Evolutionary conservation across 2,797 vertebrate genomes (phyloP).

Genomic region (Hafferia zeledoni): DNA sequence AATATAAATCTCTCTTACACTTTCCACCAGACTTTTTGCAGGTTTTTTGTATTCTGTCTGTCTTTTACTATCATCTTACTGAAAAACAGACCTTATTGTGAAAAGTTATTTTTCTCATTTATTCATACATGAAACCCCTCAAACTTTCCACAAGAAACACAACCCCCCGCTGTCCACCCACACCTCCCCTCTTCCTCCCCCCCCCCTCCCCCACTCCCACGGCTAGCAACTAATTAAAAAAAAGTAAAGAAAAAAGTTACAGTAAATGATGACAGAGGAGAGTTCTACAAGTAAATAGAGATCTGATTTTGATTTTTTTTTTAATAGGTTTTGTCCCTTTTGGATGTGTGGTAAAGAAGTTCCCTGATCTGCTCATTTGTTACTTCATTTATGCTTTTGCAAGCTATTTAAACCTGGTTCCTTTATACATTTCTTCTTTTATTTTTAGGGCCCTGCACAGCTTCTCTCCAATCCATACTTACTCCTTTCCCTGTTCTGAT

Average conservation of each 20-base stretch:
- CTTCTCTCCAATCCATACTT: neutral
- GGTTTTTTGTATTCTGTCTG: neutral
- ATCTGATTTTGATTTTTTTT: neutral
- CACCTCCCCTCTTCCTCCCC: too few species aligned
- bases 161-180: too few species aligned
- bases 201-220: too few species aligned
- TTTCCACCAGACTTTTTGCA: neutral
- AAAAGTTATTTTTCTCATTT: neutral
- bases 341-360: neutral
- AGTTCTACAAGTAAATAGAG: neutral
- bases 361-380: neutral
- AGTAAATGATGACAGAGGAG: neutral
- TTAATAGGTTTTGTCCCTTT: neutral
- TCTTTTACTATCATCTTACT: neutral
- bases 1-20: neutral
- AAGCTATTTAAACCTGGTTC: neutral
- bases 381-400: neutral
- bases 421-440: neutral
- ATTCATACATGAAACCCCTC: neutral
- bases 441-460: neutral
- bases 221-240: neutral
- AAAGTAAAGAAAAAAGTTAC: fast-evolving
- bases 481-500: neutral
- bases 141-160: neutral
- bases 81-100: neutral